phyloP scores from a whole-genome alignment of 2,113 vertebrate genomes.

The Ictidomys tridecemlineatus region DNA sequence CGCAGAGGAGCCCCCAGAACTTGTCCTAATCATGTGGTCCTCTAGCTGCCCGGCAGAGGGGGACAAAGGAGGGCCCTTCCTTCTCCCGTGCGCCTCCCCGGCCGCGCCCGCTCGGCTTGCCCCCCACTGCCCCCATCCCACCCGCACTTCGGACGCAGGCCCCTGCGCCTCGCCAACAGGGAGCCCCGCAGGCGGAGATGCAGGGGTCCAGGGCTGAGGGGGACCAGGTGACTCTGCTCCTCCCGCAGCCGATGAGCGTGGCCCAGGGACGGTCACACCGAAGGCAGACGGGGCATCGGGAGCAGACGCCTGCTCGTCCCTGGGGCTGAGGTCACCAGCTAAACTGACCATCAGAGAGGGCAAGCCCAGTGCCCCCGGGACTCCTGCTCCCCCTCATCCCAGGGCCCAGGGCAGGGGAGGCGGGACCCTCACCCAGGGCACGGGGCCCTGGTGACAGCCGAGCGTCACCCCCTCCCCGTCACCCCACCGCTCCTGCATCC shows the following conservation, averaged over 20 bases:
- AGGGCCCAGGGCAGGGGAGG: background rate
- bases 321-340: too few relatives aligned
- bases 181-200: background rate
- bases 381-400: background rate
- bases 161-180: accelerated
- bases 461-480: accelerated
- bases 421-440: background rate
- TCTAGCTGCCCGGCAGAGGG: background rate
- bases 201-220: background rate
- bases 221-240: background rate
- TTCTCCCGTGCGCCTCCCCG: too few relatives aligned
- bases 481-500: accelerated
- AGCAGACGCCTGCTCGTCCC: too few relatives aligned
- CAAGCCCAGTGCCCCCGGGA: too few relatives aligned
- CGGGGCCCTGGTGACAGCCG: accelerated
- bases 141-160: background rate
- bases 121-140: accelerated
- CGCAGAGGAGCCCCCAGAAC: background rate
- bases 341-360: too few relatives aligned
- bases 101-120: too few relatives aligned
- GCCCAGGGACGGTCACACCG: too few relatives aligned
- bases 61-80: too few relatives aligned
- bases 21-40: background rate
- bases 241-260: background rate
- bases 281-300: too few relatives aligned